Conservation (phyloP, 2,888 invertebrate species). For the Sinhomidia bicolor region DNA sequence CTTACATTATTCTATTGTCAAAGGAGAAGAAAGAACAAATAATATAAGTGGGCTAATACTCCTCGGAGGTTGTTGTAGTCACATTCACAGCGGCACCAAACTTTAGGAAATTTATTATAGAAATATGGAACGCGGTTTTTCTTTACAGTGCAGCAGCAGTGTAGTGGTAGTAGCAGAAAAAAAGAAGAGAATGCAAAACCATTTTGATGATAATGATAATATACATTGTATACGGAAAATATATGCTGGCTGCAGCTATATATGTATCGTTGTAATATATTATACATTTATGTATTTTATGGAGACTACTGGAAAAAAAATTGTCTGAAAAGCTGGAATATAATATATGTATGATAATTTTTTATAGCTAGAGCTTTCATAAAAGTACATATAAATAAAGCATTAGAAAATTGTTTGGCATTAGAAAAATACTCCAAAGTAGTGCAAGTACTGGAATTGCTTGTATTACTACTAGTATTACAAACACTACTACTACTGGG, state of each 20-base stretch:
- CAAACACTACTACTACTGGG: background rate
- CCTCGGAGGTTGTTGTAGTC: conserved; percentile 1
- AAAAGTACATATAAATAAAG: background rate
- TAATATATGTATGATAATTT: background rate
- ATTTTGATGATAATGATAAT: background rate
- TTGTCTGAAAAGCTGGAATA: background rate
- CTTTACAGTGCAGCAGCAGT: conserved; percentile 10
- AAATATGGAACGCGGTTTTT: conserved; percentile 23
- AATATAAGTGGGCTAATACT: conserved; percentile 44
- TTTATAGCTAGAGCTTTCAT: background rate
- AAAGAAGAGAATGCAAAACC: background rate
- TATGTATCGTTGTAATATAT: no score
- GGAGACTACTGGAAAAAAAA: background rate
- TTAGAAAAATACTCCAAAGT: background rate
- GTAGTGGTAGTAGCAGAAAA: no score
- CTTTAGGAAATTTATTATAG: conserved; percentile 21
- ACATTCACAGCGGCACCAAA: conserved; percentile 3
- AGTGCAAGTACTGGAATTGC: background rate
- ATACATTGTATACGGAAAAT: no score
- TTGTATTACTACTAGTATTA: background rate
- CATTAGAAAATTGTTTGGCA: conserved; percentile 1
- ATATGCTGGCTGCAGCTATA: no score
- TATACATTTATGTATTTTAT: background rate
- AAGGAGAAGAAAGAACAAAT: conserved; percentile 36
- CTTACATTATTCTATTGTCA: conserved; percentile 42